These are phyloP conservation scores for Solea solea DNA, from an alignment of 2,113 vertebrate species.

Conservation along the genomic window DNA sequence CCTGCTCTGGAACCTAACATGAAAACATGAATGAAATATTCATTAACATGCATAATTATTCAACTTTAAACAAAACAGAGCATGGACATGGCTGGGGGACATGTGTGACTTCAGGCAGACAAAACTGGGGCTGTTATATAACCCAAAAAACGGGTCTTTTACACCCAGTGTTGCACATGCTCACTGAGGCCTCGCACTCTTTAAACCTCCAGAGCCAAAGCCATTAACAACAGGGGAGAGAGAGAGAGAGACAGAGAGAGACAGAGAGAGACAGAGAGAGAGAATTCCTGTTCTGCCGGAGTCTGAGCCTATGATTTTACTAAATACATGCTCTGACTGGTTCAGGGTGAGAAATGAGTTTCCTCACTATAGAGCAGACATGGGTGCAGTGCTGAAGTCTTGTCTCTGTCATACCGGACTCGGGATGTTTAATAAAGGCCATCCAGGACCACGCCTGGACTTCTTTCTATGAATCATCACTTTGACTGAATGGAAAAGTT, in stretches of 20 bases:
- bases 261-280: not conserved
- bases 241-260: not conserved
- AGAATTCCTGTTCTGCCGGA: conserved; percentile 39
- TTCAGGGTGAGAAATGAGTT: conserved; percentile 18
- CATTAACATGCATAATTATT: conserved; percentile 38
- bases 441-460: too few species aligned
- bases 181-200: conserved; percentile 36
- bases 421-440: too few species aligned
- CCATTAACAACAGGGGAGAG: conserved; percentile 30
- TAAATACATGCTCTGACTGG: conserved; percentile 61
- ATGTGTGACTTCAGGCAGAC: conserved; percentile 39
- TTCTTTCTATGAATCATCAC: too few species aligned
- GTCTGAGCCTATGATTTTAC: conserved; percentile 25
- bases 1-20: conserved; percentile 91
- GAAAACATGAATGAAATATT: conserved; percentile 46
- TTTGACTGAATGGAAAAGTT: too few species aligned
- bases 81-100: conserved; percentile 33
- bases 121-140: conserved; percentile 67
- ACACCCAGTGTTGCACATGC: conserved; percentile 14
- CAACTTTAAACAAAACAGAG: conserved; percentile 47
- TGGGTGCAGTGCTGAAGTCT: conserved; percentile 30
- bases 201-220: conserved; percentile 32
- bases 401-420: too few species aligned
- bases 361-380: not conserved
- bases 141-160: conserved; percentile 54